Base-by-base conservation (phyloP, 2,888 invertebrate genomes). In the Clusia tigrina region DNA sequence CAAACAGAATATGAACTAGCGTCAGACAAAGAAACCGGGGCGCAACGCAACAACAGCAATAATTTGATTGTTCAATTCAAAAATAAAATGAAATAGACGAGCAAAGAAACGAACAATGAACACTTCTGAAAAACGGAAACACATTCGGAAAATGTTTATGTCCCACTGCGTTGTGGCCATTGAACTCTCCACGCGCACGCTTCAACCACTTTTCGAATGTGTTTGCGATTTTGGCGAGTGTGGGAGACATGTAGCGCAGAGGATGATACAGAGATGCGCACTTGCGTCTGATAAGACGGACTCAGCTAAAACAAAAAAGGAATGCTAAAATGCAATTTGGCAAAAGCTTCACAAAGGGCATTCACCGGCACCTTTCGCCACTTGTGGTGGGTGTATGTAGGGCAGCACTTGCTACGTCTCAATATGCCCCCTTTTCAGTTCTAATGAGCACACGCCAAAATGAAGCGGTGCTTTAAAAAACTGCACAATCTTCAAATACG, bases 51-150 rank as follows among this genome's bases (percentile, higher is more conserved):
- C n/a, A n/a, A n/a, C n/a, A n/a, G n/a, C 32, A 6, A 32, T 12
- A 32, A 32, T 32, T 32, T n/a, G n/a, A n/a, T n/a, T n/a, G n/a
- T n/a, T n/a, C n/a, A n/a, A n/a, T n/a, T n/a, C n/a, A n/a, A n/a
- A n/a, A n/a, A n/a, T n/a, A n/a, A n/a, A n/a, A n/a, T 12, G 38
- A 17, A 51, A 54, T 54, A 22, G 32, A 42, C 17, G 23, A 55
- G 3, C 15, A 62, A 2, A 60, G 52, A 26, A 59, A 54, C 24
- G 17, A 17, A 51, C 38, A 52, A 57, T 58, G 37, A 61, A 62
- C 54, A 37, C 9, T 46, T 60, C 54, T 52, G 48, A 59, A 55
- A 66, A 65, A 62, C 66, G 66, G 68, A 68, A 68, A 63, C 62
- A 48, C 60, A 62, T 32, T 9, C 12, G 32, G 32, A 32, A 32